Evolutionary conservation across 1,140 invertebrate species (phyloP).

Genomic region (Myzus persicae): DNA sequence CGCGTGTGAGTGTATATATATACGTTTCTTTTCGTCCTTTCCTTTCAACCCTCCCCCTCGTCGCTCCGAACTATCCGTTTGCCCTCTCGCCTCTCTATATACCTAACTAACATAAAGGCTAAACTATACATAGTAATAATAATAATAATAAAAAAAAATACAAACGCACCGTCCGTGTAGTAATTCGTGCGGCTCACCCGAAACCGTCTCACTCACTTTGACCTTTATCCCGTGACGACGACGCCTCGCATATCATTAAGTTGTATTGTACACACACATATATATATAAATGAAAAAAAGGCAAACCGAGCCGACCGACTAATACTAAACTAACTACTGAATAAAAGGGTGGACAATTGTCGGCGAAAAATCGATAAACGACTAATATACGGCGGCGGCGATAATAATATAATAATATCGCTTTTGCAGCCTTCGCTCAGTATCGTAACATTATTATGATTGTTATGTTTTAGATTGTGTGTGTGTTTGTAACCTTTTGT

Average conservation of each 20-base stretch:
- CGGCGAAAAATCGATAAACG: not conserved
- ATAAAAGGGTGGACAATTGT: conserved; percentile 43
- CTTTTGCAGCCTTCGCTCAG: not conserved
- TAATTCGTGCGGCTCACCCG: conserved; percentile 26
- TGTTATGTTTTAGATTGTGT: not conserved
- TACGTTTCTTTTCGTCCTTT: not conserved
- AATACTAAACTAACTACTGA: not conserved
- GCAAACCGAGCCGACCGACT: not conserved
- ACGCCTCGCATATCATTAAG: conserved; percentile 53
- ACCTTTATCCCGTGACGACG: conserved; percentile 53
- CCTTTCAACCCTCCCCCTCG: not conserved
- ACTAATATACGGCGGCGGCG: not conserved
- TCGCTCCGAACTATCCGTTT: not conserved
- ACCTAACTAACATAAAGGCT: conserved; percentile 25
- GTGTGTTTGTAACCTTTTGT: not conserved
- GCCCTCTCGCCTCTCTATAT: not conserved
- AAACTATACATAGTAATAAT: not conserved
- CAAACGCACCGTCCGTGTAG: not conserved
- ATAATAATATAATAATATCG: conserved; percentile 2
- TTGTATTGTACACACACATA: not conserved
- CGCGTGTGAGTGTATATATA: not conserved
- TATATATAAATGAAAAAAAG: not conserved
- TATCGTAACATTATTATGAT: not conserved
- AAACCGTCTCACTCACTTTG: conserved; percentile 51
- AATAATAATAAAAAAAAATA: not conserved